Evolutionary conservation across 2,888 invertebrate genomes (phyloP).

Genomic region (Phalera bucephala): DNA sequence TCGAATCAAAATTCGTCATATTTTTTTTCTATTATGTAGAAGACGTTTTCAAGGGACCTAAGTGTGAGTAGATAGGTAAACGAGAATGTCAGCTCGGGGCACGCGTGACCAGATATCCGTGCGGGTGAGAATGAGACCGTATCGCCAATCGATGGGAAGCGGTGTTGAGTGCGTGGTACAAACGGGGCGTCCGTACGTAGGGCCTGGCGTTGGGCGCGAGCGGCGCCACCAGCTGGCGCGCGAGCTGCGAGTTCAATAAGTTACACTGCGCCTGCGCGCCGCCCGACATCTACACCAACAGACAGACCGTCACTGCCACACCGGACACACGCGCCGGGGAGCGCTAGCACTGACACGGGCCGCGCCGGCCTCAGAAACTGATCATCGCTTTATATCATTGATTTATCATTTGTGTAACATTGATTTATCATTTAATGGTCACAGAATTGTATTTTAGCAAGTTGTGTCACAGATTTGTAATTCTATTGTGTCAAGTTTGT

Average conservation of each 20-base stretch:
- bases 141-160: constrained; percentile 74
- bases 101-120: constrained; percentile 35
- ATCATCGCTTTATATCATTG: too few species aligned
- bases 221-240: constrained; percentile 84
- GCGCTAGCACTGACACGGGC: constrained; percentile 2
- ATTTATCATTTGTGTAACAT: too few species aligned
- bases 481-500: too few species aligned
- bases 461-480: too few species aligned
- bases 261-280: constrained; percentile 53
- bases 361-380: too few species aligned
- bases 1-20: too few species aligned
- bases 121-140: constrained; percentile 55
- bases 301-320: constrained; percentile 34
- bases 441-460: too few species aligned
- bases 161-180: constrained; percentile 82
- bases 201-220: constrained; percentile 77
- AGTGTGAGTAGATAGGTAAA: too few species aligned
- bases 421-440: too few species aligned
- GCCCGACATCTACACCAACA: constrained; percentile 69
- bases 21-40: too few species aligned
- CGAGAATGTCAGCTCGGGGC: constrained; percentile 31
- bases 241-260: constrained; percentile 84
- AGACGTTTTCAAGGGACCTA: too few species aligned
- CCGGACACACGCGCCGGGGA: constrained; percentile 34
- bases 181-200: constrained; percentile 81